Percentiles rank a stretch among this genome's conserved stretches.
Evolutionary conservation across 2,797 vertebrate genomes (phyloP).

Genomic region (Trichosurus vulpecula): DNA sequence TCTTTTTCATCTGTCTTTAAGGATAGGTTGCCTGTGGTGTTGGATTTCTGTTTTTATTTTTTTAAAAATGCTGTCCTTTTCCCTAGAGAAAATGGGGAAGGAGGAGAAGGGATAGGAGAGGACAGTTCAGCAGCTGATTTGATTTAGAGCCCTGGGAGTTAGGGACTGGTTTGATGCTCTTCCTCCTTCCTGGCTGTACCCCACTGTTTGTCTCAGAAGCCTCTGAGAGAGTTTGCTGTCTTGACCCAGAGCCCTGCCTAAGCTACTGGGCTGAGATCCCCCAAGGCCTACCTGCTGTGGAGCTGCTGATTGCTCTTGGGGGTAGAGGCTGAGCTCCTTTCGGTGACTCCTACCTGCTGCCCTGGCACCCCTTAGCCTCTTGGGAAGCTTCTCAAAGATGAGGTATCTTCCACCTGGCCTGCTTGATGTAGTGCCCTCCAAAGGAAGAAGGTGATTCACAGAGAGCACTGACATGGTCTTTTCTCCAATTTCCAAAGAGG

Average conservation of each 20-base stretch:
- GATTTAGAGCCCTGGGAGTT: neutral
- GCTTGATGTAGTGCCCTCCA: neutral
- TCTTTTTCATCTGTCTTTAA: neutral
- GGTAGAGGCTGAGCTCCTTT: neutral
- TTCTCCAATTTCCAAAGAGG: constrained; percentile 21
- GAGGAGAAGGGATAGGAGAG: neutral
- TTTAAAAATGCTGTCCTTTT: neutral
- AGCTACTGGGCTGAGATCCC: neutral
- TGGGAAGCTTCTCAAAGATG: constrained; percentile 7
- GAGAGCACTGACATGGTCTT: neutral
- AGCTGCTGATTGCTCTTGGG: neutral
- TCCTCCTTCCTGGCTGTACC: neutral
- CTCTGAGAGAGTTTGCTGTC: neutral
- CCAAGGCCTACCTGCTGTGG: neutral
- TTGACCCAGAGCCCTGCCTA: neutral
- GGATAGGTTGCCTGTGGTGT: neutral
- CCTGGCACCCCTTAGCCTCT: neutral
- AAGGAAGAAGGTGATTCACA: neutral
- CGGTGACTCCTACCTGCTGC: constrained; percentile 10
- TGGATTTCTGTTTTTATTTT: neutral
- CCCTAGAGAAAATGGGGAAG: neutral
- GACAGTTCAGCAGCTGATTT: neutral
- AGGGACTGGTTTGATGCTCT: neutral
- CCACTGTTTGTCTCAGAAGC: neutral
- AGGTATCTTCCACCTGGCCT: neutral